Percentiles rank a stretch among this genome's conserved stretches.
Evolutionary conservation across 2,113 vertebrate genomes (phyloP).

Genomic region (Dipodomys merriami): DNA sequence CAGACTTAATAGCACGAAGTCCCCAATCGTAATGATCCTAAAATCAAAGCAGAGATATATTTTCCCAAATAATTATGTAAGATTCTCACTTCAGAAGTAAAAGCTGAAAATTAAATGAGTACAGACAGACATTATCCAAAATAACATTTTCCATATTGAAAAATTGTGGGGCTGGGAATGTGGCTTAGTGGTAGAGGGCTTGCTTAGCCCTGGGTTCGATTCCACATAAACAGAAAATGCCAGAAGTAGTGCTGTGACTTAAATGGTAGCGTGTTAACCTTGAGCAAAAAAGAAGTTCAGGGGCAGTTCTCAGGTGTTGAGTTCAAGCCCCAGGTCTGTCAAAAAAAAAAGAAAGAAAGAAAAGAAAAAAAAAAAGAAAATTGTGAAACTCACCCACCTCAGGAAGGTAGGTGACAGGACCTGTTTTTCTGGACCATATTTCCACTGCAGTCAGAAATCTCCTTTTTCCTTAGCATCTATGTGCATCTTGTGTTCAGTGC

Average conservation of each 20-base stretch:
- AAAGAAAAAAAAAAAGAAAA: neutral
- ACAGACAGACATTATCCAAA: neutral
- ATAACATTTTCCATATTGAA: neutral
- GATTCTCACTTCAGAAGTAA: neutral
- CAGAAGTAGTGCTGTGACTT: too few species aligned
- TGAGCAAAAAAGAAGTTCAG: too few species aligned
- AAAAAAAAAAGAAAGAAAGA: too few species aligned
- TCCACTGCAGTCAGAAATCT: neutral
- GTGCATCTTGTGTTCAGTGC: neutral
- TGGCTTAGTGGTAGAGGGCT: too few species aligned
- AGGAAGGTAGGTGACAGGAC: too few species aligned
- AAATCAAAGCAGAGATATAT: conserved; percentile 59
- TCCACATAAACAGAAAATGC: too few species aligned
- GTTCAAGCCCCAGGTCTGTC: too few species aligned
- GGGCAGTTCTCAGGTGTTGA: too few species aligned
- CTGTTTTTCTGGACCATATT: neutral
- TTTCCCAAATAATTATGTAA: conserved; percentile 30
- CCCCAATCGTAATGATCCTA: conserved; percentile 91
- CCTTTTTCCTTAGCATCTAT: neutral
- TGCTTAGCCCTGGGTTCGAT: too few species aligned
- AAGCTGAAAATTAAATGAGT: neutral
- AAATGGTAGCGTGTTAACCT: too few species aligned
- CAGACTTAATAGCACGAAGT: conserved; percentile 88
- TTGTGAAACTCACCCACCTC: neutral
- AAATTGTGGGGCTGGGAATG: too few species aligned